Evolutionary conservation across 2,888 invertebrate species (phyloP).

Genomic region (Gymnoscelis rufifasciata): DNA sequence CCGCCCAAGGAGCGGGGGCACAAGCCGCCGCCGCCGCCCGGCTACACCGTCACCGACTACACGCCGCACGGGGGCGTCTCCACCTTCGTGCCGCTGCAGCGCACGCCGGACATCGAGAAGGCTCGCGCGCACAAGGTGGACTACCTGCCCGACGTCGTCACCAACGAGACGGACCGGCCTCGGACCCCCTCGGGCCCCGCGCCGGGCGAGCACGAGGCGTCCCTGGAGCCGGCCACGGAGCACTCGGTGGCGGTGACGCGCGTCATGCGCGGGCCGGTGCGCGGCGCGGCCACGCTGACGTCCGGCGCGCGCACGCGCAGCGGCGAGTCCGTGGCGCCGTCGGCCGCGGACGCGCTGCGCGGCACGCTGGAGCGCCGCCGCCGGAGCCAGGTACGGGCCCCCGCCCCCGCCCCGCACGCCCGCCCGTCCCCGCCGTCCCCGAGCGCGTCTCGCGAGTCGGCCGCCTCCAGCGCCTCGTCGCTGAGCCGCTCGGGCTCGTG

Average conservation of each 20-base stretch:
- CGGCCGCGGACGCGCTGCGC: slow-evolving; percentile 56
- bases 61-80: slow-evolving; percentile 60
- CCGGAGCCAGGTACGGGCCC: slow-evolving; percentile 57
- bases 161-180: slow-evolving; percentile 54
- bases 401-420: slow-evolving; percentile 33
- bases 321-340: slow-evolving; percentile 50
- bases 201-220: slow-evolving; percentile 35
- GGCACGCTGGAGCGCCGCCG: slow-evolving; percentile 72
- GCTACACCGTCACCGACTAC: slow-evolving; percentile 72
- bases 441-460: slow-evolving; percentile 22
- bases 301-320: slow-evolving; percentile 78
- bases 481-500: slow-evolving; percentile 86
- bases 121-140: slow-evolving; percentile 69
- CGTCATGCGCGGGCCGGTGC: slow-evolving; percentile 87
- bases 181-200: slow-evolving; percentile 30
- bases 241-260: slow-evolving; percentile 82
- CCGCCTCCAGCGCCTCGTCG: slow-evolving; percentile 48
- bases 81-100: slow-evolving; percentile 72
- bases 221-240: slow-evolving; percentile 65
- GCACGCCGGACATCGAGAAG: slow-evolving; percentile 73
- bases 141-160: slow-evolving; percentile 69
- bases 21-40: slow-evolving; percentile 45
- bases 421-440: slow-evolving; percentile 43
- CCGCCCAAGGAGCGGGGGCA: slow-evolving; percentile 30
- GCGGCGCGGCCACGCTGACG: slow-evolving; percentile 84